Evolutionary conservation across 2,888 invertebrate species (phyloP).

Genomic region (Gnatocerus cornutus): DNA sequence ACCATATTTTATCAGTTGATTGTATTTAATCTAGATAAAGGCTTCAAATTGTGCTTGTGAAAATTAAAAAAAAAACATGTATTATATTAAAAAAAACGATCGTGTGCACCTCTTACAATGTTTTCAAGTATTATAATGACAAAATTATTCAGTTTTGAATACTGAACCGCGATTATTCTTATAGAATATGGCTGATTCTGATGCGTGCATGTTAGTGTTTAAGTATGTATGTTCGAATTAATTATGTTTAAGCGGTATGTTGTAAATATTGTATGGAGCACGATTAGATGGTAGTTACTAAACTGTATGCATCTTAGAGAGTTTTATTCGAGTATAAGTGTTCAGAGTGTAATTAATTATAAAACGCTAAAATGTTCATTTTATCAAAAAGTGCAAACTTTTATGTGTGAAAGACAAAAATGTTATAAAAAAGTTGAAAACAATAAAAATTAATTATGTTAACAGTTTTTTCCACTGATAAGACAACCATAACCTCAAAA

Average conservation of each 20-base stretch:
- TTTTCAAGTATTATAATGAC: conserved; percentile 46
- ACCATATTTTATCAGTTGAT: conserved; percentile 38
- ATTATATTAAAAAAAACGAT: conserved; percentile 26
- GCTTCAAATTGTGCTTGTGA: conserved; percentile 37
- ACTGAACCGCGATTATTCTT: conserved; percentile 61
- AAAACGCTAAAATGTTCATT: conserved; percentile 43
- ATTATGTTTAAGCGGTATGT: conserved; percentile 55
- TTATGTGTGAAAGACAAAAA: conserved; percentile 50
- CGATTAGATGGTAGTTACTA: conserved; percentile 61
- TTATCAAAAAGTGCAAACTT: conserved; percentile 37
- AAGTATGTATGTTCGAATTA: conserved; percentile 54
- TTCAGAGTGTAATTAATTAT: conserved; percentile 48
- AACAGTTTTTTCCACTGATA: conserved; percentile 27
- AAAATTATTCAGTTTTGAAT: conserved; percentile 59
- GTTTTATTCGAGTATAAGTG: conserved; percentile 47
- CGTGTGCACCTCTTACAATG: conserved; percentile 46
- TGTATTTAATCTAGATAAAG: conserved; percentile 38
- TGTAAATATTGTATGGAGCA: conserved; percentile 59
- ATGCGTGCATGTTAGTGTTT: conserved; percentile 60
- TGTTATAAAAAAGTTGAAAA: conserved; percentile 67
- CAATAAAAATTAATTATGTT: conserved; percentile 66
- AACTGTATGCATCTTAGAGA: conserved; percentile 56
- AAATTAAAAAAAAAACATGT: conserved; percentile 31
- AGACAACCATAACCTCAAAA: conserved; percentile 1
- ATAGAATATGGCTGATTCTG: conserved; percentile 65